Percentiles rank a stretch among this genome's conserved stretches.
Evolutionary conservation across 2,797 vertebrate genomes (phyloP).

Genomic region (Ceryle rudis): DNA sequence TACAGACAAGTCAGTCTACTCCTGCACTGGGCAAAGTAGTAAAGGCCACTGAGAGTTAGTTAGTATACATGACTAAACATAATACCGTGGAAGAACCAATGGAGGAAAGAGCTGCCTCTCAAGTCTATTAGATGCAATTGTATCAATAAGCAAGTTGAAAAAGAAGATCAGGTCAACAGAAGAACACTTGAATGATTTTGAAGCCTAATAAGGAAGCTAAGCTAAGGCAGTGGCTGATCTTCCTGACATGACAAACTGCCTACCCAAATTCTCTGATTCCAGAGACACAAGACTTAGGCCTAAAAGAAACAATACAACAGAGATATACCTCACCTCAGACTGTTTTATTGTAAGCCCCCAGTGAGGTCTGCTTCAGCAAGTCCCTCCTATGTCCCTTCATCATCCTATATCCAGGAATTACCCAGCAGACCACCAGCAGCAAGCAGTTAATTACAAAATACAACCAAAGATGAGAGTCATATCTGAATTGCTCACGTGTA

Average conservation of each 20-base stretch:
- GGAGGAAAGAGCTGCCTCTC: not conserved
- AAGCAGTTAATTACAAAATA: not conserved
- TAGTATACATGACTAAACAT: not conserved
- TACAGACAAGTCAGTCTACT: not conserved
- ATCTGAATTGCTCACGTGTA: not conserved
- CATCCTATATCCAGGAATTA: not conserved
- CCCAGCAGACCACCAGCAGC: not conserved
- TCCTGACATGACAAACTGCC: not conserved
- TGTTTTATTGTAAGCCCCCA: not conserved
- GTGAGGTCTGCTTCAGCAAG: not conserved
- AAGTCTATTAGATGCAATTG: not conserved
- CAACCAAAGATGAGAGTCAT: not conserved
- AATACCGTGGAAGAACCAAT: not conserved
- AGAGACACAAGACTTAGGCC: not conserved
- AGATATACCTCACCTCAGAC: not conserved
- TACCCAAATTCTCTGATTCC: not conserved
- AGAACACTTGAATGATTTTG: not conserved
- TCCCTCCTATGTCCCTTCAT: not conserved
- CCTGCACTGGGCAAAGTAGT: not conserved
- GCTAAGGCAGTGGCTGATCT: not conserved
- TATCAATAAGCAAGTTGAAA: not conserved
- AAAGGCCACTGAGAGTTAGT: not conserved
- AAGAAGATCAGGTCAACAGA: not conserved
- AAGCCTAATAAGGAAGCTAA: not conserved
- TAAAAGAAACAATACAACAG: not conserved